These are phyloP conservation scores for Acronicta leporina DNA, from an alignment of 2,888 invertebrate genomes.

Conservation along the genomic window DNA sequence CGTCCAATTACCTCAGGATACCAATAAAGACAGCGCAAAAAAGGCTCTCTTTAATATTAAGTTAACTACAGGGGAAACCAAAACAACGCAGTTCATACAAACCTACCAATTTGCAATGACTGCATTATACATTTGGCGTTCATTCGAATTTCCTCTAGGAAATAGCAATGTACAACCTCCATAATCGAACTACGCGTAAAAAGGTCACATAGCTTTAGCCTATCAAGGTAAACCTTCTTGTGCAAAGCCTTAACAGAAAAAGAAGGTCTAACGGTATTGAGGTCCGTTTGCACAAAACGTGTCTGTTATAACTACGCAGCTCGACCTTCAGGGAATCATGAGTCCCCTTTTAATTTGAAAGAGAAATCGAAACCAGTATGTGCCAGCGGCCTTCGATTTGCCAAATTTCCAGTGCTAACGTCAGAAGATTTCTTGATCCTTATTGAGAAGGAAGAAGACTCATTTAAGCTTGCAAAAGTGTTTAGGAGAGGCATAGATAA, in stretches of 20 bases:
- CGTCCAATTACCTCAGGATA: not conserved
- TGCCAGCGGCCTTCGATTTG: constrained; percentile 45
- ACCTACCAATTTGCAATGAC: constrained; percentile 35
- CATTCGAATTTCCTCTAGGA: constrained; percentile 10
- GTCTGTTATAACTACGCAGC: constrained; percentile 50
- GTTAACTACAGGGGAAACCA: constrained; percentile 1
- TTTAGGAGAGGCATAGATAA: not conserved
- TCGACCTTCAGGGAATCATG: constrained; percentile 67
- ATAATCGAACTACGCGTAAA: constrained; percentile 46
- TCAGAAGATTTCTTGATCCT: not conserved
- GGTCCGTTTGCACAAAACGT: constrained; percentile 51
- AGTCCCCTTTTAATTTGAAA: constrained; percentile 75
- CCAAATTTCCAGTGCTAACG: not conserved
- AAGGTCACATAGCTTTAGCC: constrained; percentile 40
- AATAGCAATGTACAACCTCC: constrained; percentile 20
- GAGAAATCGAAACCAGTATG: constrained; percentile 70
- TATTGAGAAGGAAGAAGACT: constrained; percentile 9
- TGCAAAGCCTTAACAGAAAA: constrained; percentile 46
- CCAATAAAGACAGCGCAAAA: constrained; percentile 1
- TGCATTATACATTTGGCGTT: constrained; percentile 42
- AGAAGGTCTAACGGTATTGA: constrained; percentile 44
- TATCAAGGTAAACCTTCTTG: constrained; percentile 34
- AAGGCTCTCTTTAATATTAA: constrained; percentile 7
- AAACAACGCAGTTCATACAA: constrained; percentile 16
- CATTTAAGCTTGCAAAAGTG: constrained; percentile 8